Evolutionary conservation across 30 jellyfish, hydroid and myxozoan species (phyloP).

Genomic region (Cassiopea andromeda): DNA sequence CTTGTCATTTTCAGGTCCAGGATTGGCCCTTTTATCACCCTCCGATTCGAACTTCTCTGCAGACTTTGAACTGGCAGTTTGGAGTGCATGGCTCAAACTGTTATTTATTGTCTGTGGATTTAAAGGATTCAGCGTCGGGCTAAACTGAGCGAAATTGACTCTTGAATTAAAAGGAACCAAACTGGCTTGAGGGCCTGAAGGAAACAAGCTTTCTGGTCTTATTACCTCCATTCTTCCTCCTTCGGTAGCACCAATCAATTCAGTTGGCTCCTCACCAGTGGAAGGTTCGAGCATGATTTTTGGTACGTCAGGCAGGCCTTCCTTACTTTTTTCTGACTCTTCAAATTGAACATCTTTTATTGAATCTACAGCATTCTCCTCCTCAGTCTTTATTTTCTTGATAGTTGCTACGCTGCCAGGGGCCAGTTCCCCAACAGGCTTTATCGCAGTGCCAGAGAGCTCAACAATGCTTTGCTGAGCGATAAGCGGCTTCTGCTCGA

Average conservation of each 20-base stretch:
- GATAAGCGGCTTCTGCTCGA: constrained; percentile 32
- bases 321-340: constrained; percentile 52
- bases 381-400: constrained; percentile 58
- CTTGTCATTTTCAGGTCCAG: constrained; percentile 2
- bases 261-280: constrained; percentile 43
- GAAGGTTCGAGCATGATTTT: constrained; percentile 58
- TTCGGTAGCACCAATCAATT: constrained; percentile 23
- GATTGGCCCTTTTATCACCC: constrained; percentile 19
- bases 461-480: constrained; percentile 4
- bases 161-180: constrained; percentile 61
- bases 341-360: constrained; percentile 81
- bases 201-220: constrained; percentile 37
- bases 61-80: constrained; percentile 25
- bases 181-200: constrained; percentile 59
- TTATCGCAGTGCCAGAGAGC: neutral
- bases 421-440: constrained; percentile 9
- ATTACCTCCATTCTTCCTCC: constrained; percentile 32
- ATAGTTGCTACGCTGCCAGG: constrained; percentile 3
- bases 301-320: constrained; percentile 62
- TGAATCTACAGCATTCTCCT: constrained; percentile 78
- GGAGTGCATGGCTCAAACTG: constrained; percentile 77
- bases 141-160: constrained; percentile 66
- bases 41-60: constrained; percentile 49
- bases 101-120: constrained; percentile 78
- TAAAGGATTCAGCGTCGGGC: constrained; percentile 82